These are phyloP conservation scores for Nasonia giraulti DNA, from an alignment of 1,140 invertebrate species.

Conservation along the genomic window DNA sequence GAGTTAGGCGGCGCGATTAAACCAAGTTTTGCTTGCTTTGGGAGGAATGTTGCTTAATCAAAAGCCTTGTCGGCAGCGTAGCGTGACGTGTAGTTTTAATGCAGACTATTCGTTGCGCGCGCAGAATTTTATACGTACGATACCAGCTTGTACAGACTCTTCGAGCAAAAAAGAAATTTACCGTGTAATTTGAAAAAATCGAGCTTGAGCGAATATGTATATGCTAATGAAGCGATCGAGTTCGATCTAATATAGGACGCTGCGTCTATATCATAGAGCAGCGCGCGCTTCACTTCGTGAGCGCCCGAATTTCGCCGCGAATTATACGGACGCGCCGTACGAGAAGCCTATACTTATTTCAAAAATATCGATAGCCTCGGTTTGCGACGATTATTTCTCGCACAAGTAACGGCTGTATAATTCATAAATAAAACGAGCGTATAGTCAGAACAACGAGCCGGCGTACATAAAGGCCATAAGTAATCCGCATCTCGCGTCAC, in stretches of 20 bases:
- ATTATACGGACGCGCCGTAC: not conserved
- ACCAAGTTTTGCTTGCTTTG: not conserved
- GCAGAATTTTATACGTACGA: not conserved
- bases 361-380: too few species aligned
- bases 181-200: too few species aligned
- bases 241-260: not conserved
- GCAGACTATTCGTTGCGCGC: not conserved
- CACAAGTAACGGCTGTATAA: too few species aligned
- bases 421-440: too few species aligned
- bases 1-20: not conserved
- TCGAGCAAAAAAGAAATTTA: too few species aligned
- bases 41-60: not conserved
- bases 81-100: not conserved
- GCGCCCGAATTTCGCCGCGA: not conserved
- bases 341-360: too few species aligned
- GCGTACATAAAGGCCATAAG: too few species aligned
- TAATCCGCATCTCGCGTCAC: too few species aligned
- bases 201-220: not conserved
- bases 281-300: not conserved
- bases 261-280: not conserved
- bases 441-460: too few species aligned
- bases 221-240: not conserved
- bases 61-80: not conserved
- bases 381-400: too few species aligned
- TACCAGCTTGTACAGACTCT: too few species aligned